These are phyloP conservation scores for Propithecus deckenii DNA, from an alignment of 2,797 vertebrate species.

Conservation along the genomic window DNA sequence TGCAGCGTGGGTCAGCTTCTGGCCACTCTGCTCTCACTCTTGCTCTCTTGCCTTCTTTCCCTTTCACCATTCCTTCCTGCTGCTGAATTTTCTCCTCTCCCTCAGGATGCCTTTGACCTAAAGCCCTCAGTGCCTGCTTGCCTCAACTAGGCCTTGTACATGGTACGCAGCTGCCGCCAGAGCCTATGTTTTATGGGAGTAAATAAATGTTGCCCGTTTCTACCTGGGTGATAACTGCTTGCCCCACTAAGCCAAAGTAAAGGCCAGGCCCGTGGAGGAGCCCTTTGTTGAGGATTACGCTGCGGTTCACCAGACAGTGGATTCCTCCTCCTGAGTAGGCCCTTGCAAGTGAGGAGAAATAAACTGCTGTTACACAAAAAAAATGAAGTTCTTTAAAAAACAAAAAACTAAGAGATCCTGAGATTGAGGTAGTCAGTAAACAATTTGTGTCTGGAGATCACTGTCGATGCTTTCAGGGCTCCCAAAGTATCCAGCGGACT, in stretches of 20 bases:
- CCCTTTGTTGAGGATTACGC: slow-evolving; percentile 68
- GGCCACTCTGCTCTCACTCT: background rate
- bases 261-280: slow-evolving; percentile 59
- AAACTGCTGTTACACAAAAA: slow-evolving; percentile 77
- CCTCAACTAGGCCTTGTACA: background rate
- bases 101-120: slow-evolving; percentile 58
- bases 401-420: slow-evolving; percentile 34
- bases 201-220: slow-evolving; percentile 41
- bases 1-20: background rate
- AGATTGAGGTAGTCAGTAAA: slow-evolving; percentile 71
- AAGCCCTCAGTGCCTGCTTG: background rate
- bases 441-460: slow-evolving; percentile 69
- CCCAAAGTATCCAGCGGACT: slow-evolving; percentile 70
- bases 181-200: background rate
- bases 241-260: background rate
- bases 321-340: slow-evolving; percentile 69
- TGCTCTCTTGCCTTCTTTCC: slow-evolving; percentile 2
- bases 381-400: slow-evolving; percentile 60
- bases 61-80: slow-evolving; percentile 23
- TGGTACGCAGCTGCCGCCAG: background rate
- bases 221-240: background rate
- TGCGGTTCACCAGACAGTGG: slow-evolving; percentile 34
- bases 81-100: background rate
- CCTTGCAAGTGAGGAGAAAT: slow-evolving; percentile 73
- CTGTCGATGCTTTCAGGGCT: slow-evolving; percentile 57